These are phyloP conservation scores for Belgica antarctica DNA, from an alignment of 2,888 invertebrate species.

Conservation along the genomic window DNA sequence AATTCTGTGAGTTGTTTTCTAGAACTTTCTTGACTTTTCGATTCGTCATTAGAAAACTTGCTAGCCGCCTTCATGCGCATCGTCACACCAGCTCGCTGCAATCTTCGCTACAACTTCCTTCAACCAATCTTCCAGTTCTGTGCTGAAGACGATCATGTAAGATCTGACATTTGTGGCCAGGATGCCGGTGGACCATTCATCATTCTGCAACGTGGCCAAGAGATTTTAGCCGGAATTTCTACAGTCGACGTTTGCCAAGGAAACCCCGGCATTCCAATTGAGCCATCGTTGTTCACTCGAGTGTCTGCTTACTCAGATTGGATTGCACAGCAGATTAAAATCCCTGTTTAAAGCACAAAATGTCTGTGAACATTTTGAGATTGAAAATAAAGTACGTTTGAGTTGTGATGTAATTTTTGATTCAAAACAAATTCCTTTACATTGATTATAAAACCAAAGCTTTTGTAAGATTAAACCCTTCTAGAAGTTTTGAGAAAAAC, in stretches of 20 bases:
- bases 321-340: background rate
- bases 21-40: background rate
- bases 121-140: background rate
- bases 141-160: slow-evolving; percentile 6
- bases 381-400: too few species aligned
- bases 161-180: slow-evolving; percentile 27
- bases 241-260: background rate
- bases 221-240: slow-evolving; percentile 23
- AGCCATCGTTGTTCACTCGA: slow-evolving; percentile 28
- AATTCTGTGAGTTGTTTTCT: too few species aligned
- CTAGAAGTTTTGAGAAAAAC: too few species aligned
- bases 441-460: too few species aligned
- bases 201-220: background rate
- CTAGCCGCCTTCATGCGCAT: slow-evolving; percentile 1
- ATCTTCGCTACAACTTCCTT: background rate
- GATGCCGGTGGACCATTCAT: slow-evolving; percentile 31
- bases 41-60: background rate
- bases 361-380: too few species aligned
- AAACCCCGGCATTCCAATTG: background rate
- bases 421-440: too few species aligned
- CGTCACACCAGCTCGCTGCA: background rate
- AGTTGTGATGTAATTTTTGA: too few species aligned
- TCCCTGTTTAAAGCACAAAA: background rate
- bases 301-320: slow-evolving; percentile 14
- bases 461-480: too few species aligned